phyloP scores from a whole-genome alignment of 2,113 vertebrate species.

The Melierax canorus region DNA sequence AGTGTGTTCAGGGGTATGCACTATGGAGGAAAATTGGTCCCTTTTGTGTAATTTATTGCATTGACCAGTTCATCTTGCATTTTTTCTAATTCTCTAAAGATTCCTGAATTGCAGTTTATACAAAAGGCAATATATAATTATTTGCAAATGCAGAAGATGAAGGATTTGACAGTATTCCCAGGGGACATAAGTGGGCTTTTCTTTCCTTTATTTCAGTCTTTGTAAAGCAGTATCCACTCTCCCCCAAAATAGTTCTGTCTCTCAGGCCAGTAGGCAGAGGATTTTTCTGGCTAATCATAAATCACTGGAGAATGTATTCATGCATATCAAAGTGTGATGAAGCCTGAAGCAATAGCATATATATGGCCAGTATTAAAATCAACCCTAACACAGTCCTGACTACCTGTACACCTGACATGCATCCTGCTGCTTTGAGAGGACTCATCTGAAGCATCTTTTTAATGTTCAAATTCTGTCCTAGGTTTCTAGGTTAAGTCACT shows the following conservation, averaged over 20 bases:
- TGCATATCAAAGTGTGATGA: neutral
- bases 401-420: neutral
- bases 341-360: neutral
- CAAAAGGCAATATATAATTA: neutral
- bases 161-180: neutral
- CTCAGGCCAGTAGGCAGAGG: neutral
- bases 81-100: neutral
- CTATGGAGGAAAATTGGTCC: neutral
- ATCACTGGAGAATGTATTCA: neutral
- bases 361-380: neutral
- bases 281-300: constrained; percentile 4
- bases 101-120: neutral
- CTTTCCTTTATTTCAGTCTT: neutral
- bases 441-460: neutral
- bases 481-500: neutral
- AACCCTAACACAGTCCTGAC: neutral
- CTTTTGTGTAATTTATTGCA: neutral
- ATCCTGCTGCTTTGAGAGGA: neutral
- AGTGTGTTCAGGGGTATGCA: neutral
- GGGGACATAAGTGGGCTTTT: neutral
- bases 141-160: neutral
- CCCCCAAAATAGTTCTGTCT: neutral
- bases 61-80: neutral
- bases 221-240: neutral
- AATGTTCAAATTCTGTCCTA: neutral